These are phyloP conservation scores for Willisornis vidua DNA, from an alignment of 2,113 vertebrate species.

Conservation along the genomic window DNA sequence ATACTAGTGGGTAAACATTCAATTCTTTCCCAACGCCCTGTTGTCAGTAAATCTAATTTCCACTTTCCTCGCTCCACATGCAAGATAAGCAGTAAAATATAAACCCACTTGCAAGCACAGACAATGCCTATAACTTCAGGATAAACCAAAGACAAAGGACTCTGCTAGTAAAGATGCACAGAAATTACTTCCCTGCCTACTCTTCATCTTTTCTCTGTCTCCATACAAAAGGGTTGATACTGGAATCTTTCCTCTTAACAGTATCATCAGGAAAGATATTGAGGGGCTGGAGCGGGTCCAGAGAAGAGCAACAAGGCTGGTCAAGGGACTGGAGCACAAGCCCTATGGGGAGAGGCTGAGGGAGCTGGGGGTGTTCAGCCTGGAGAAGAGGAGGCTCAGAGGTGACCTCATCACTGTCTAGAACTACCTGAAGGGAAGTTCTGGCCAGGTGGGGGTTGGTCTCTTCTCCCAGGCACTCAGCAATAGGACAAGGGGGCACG, in stretches of 20 bases:
- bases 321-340: too few relatives aligned
- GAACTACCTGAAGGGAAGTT: too few relatives aligned
- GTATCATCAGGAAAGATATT: not conserved
- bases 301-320: too few relatives aligned
- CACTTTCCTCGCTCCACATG: not conserved
- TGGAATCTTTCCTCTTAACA: not conserved
- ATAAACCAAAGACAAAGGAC: not conserved
- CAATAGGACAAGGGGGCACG: too few relatives aligned
- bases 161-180: not conserved
- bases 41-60: constrained; percentile 48
- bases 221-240: accelerated
- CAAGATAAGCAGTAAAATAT: constrained; percentile 23
- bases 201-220: not conserved
- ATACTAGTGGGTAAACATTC: not conserved
- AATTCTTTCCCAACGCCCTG: constrained; percentile 2
- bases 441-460: too few relatives aligned
- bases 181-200: not conserved
- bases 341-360: too few relatives aligned
- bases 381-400: too few relatives aligned
- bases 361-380: too few relatives aligned
- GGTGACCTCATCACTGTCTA: too few relatives aligned
- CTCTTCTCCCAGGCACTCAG: too few relatives aligned
- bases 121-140: not conserved
- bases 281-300: too few relatives aligned
- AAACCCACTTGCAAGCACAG: not conserved